Conservation (phyloP, 2,797 vertebrate genomes). For the Chelon auratus region DNA sequence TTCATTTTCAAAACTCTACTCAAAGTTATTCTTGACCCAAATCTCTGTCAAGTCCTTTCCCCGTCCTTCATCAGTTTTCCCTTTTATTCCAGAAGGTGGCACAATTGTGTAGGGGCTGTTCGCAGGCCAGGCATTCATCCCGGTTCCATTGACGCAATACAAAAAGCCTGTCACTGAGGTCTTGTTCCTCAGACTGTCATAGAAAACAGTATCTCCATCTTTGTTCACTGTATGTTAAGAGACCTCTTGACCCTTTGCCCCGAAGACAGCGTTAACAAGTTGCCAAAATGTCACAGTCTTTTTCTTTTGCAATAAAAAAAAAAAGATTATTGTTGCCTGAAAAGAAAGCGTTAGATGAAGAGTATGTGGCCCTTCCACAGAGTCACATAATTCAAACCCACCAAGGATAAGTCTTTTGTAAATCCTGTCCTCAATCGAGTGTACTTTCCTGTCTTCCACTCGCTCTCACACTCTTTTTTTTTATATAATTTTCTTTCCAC, state of each 20-base stretch:
- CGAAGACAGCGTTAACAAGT: conserved; percentile 49
- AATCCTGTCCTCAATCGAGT: conserved; percentile 55
- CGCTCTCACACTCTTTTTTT: neutral
- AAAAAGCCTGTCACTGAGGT: conserved; percentile 40
- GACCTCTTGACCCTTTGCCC: conserved; percentile 59
- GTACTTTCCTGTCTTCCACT: conserved; percentile 45
- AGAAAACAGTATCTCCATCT: conserved; percentile 46
- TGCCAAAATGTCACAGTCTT: conserved; percentile 50
- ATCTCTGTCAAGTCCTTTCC: neutral
- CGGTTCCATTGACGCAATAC: conserved; percentile 29
- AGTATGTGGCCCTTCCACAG: conserved; percentile 33
- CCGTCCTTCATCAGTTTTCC: conserved; percentile 40
- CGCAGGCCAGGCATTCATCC: conserved; percentile 41
- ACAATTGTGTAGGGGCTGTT: conserved; percentile 80
- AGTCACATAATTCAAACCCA: conserved; percentile 64
- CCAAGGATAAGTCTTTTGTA: conserved; percentile 69
- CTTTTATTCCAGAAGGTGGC: conserved; percentile 83
- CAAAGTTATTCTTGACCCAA: conserved; percentile 14
- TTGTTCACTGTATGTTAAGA: conserved; percentile 58
- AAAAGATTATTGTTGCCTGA: neutral
- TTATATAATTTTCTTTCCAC: conserved; percentile 1
- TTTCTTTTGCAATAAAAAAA: conserved; percentile 19
- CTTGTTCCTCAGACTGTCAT: conserved; percentile 40
- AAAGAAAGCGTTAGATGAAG: conserved; percentile 43
- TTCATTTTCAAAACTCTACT: neutral